Evolutionary conservation across 2,888 invertebrate genomes (phyloP).

Genomic region (Standfussiana lucernea): DNA sequence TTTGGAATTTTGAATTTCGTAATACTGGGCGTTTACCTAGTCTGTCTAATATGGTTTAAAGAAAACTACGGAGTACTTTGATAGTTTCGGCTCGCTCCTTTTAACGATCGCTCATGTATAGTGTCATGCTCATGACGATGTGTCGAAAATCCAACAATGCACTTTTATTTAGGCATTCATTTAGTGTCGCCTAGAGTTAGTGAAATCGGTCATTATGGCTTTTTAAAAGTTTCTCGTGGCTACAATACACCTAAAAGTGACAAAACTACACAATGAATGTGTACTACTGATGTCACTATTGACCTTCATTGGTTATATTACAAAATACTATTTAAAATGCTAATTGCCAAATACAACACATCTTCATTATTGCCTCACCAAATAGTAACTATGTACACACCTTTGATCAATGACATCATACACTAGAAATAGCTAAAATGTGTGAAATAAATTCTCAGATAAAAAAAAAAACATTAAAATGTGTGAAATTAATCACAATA

Average conservation of each 20-base stretch:
- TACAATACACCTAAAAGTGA: neutral
- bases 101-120: neutral
- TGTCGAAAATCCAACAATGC: neutral
- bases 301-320: neutral
- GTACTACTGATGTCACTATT: no score
- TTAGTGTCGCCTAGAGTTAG: no score
- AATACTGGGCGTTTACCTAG: neutral
- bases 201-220: no score
- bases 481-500: neutral
- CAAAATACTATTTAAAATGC: slow-evolving; percentile 15
- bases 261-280: neutral
- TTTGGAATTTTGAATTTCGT: neutral
- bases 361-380: slow-evolving; percentile 27
- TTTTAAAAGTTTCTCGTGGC: neutral
- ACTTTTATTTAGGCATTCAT: no score
- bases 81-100: neutral
- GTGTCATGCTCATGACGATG: neutral
- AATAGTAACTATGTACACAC: neutral
- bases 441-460: neutral
- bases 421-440: slow-evolving; percentile 1
- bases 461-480: neutral
- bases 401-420: slow-evolving; percentile 40
- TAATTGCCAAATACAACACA: slow-evolving; percentile 2
- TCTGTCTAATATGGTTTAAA: neutral
- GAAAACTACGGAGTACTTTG: neutral